Evolutionary conservation across 2,113 vertebrate species (phyloP).

Genomic region (Corythaeola cristata): DNA sequence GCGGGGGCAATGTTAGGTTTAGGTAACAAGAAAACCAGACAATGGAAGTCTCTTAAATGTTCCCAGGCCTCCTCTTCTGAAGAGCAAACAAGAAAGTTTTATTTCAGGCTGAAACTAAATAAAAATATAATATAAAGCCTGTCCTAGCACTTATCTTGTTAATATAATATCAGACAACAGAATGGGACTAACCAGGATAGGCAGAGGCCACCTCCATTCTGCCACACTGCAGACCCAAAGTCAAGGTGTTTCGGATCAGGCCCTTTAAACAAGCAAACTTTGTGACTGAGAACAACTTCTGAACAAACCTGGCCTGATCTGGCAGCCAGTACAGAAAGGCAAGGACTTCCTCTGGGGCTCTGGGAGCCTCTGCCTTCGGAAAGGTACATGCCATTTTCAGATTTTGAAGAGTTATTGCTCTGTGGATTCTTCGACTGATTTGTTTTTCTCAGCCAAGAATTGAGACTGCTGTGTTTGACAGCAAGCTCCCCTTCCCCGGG

Average conservation of each 20-base stretch:
- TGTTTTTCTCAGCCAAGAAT: constrained; percentile 7
- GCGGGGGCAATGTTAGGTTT: background rate
- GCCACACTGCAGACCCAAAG: background rate
- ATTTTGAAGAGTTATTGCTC: background rate
- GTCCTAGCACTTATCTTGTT: background rate
- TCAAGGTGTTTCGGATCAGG: background rate
- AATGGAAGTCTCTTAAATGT: background rate
- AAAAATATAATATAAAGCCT: background rate
- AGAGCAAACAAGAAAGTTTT: background rate
- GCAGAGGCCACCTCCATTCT: background rate
- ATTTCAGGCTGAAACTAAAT: background rate
- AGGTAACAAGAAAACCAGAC: background rate
- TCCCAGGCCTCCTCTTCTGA: background rate
- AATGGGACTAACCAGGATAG: background rate
- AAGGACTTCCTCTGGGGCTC: background rate
- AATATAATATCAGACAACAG: background rate
- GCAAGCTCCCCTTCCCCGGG: background rate
- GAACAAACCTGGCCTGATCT: background rate
- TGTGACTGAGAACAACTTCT: background rate
- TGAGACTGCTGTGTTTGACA: background rate
- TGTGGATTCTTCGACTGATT: background rate
- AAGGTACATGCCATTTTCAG: background rate
- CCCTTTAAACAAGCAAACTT: background rate
- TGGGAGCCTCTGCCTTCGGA: background rate
- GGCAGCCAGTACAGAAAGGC: background rate